These are phyloP conservation scores for Dasyprocta punctata DNA, from an alignment of 2,113 vertebrate genomes.

Conservation along the genomic window DNA sequence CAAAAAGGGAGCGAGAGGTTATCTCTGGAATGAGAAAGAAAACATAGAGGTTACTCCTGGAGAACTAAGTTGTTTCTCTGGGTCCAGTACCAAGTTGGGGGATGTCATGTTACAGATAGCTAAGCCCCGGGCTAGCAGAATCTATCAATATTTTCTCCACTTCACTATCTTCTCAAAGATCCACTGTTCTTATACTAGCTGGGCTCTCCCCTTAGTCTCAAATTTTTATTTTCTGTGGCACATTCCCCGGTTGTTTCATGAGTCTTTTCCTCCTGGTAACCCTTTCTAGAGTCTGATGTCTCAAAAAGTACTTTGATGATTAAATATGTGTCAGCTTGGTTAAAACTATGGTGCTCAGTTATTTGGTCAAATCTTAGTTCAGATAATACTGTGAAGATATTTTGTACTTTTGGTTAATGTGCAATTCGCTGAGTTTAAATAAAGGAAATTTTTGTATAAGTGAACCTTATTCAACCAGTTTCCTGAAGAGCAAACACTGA, in stretches of 20 bases:
- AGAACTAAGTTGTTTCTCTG: too few species aligned
- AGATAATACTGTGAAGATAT: neutral
- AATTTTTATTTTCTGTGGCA: neutral
- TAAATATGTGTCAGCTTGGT: neutral
- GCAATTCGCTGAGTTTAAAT: neutral
- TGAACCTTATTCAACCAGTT: neutral
- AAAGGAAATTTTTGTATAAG: neutral
- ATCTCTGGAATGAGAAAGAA: too few species aligned
- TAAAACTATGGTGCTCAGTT: neutral
- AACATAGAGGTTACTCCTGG: too few species aligned
- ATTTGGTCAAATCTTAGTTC: neutral
- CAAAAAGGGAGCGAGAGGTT: too few species aligned
- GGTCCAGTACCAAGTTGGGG: too few species aligned
- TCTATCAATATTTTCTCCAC: neutral
- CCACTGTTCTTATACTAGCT: neutral
- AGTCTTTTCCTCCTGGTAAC: neutral
- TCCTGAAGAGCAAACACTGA: neutral
- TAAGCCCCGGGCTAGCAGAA: too few species aligned
- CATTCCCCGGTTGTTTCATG: neutral
- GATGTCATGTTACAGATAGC: too few species aligned
- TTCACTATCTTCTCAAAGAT: slow-evolving; percentile 1
- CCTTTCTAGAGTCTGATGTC: neutral
- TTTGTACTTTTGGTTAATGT: neutral
- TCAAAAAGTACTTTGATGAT: neutral
- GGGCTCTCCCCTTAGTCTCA: neutral